phyloP scores from a whole-genome alignment of 1,140 invertebrate species.

The Bombus haemorrhoidalis region DNA sequence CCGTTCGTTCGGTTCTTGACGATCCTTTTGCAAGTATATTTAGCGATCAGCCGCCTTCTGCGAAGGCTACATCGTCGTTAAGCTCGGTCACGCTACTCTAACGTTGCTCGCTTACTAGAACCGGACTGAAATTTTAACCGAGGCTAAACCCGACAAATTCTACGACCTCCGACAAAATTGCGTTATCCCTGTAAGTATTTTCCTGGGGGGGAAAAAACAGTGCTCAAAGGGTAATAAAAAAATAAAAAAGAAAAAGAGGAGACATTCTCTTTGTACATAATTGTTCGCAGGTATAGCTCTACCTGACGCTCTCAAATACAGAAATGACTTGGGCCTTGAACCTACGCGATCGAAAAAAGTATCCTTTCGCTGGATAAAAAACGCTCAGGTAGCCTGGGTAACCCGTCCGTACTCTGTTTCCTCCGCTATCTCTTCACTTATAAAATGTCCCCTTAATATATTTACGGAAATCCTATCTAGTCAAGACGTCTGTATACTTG shows the following conservation, averaged over 20 bases:
- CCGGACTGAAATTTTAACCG: background rate
- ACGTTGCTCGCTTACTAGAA: background rate
- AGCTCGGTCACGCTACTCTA: background rate
- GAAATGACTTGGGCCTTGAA: background rate
- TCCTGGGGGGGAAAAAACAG: no score
- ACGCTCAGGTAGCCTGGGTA: conserved; percentile 1
- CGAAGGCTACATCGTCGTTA: no score
- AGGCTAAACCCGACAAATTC: background rate
- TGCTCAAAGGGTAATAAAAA: background rate
- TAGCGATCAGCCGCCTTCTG: background rate
- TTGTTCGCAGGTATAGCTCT: conserved; percentile 30
- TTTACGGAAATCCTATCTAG: background rate
- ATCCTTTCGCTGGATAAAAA: conserved; percentile 17
- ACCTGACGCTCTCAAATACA: background rate
- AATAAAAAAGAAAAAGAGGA: background rate
- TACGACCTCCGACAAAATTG: background rate
- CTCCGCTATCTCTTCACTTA: no score
- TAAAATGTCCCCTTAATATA: background rate
- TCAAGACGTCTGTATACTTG: background rate
- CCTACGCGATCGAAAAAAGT: background rate
- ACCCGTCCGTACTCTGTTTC: background rate
- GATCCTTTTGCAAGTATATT: conserved; percentile 26
- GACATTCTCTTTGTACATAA: background rate
- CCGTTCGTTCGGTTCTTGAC: conserved; percentile 31
- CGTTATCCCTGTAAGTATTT: background rate